A percentile compares a stretch with the other conserved stretches of the same genome.
Conservation (phyloP, 2,797 vertebrate genomes). For the Notolepis coatsorum region DNA sequence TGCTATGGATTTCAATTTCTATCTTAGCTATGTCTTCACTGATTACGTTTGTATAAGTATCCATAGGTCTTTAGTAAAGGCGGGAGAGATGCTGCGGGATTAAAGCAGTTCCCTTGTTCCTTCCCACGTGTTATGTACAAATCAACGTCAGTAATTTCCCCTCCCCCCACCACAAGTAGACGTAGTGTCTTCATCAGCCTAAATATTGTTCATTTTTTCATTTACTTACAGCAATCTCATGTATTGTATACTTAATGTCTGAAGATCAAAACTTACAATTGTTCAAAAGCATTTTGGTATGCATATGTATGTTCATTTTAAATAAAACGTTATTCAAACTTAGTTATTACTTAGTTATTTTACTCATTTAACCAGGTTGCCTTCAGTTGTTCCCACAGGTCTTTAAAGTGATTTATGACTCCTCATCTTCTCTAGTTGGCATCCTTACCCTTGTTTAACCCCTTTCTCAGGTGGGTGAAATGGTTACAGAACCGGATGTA, state of each 20-base stretch:
- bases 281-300: conserved; percentile 79
- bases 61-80: conserved; percentile 72
- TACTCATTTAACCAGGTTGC: conserved; percentile 83
- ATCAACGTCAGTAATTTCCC: conserved; percentile 47
- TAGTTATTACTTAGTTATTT: conserved; percentile 84
- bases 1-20: conserved; percentile 74
- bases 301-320: conserved; percentile 88
- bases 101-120: conserved; percentile 55
- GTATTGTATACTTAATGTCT: conserved; percentile 85
- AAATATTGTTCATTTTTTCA: conserved; percentile 72
- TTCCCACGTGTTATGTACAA: conserved; percentile 45
- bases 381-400: conserved; percentile 80
- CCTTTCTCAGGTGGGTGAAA: conserved; percentile 77
- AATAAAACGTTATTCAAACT: conserved; percentile 85
- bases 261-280: conserved; percentile 81
- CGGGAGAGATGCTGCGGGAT: conserved; percentile 57
- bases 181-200: conserved; percentile 48
- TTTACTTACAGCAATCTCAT: conserved; percentile 78
- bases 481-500: conserved; percentile 57
- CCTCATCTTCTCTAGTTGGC: conserved; percentile 68
- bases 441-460: conserved; percentile 63
- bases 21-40: conserved; percentile 80
- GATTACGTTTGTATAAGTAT: conserved; percentile 71
- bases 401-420: conserved; percentile 52
- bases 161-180: conserved; percentile 55